A percentile compares a stretch with the other conserved stretches of the same genome.
Evolutionary conservation across 2,797 vertebrate species (phyloP).

Genomic region (Podarcis lilfordi): DNA sequence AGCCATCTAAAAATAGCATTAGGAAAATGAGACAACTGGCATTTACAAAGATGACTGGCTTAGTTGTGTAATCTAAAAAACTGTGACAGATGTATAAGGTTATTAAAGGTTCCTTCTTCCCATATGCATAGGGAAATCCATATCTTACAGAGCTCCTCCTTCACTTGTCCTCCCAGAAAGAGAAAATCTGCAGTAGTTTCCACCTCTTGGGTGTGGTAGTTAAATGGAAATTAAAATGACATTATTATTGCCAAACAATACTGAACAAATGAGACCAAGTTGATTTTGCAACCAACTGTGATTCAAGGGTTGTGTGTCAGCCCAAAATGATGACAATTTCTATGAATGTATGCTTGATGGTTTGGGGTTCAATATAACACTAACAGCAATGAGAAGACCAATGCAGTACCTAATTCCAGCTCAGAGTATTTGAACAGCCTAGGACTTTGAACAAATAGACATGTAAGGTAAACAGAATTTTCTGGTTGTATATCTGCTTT

Average conservation of each 20-base stretch:
- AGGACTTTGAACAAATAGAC: not conserved
- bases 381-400: not conserved
- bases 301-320: rapidly evolving
- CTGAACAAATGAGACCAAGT: not conserved
- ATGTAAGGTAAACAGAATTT: not conserved
- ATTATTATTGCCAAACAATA: rapidly evolving
- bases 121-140: not conserved
- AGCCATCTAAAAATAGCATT: not conserved
- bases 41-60: not conserved
- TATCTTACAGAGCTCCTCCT: not conserved
- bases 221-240: rapidly evolving
- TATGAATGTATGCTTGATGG: not conserved
- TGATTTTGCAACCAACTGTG: rapidly evolving
- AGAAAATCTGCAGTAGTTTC: not conserved
- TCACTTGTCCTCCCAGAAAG: not conserved
- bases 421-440: not conserved
- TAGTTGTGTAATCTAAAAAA: not conserved
- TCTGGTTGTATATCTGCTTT: not conserved
- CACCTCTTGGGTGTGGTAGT: not conserved
- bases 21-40: not conserved
- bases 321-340: not conserved
- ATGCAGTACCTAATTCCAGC: not conserved
- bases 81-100: not conserved
- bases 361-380: not conserved
- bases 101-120: not conserved